A percentile compares a stretch with the other conserved stretches of the same genome.
Conservation (phyloP, 1,140 invertebrate species). For the Calycopis cecrops region DNA sequence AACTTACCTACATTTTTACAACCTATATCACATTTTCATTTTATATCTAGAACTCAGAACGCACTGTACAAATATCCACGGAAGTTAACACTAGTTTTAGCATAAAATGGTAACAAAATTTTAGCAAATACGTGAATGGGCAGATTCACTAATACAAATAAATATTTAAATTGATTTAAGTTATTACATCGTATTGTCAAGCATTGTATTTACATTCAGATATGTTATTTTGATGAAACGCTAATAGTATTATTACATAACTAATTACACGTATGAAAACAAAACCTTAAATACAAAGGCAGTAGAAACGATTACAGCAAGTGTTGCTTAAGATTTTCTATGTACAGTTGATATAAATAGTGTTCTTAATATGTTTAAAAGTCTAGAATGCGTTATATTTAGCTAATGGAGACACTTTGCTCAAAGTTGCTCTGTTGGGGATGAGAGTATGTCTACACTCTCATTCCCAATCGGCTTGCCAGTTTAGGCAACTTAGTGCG, state of each 20-base stretch:
- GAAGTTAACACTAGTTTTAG: slow-evolving; percentile 17
- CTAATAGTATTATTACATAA: slow-evolving; percentile 24
- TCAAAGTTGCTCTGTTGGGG: no score
- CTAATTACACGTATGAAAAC: slow-evolving; percentile 19
- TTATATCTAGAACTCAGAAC: slow-evolving; percentile 44
- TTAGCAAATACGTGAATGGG: not conserved
- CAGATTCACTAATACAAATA: not conserved
- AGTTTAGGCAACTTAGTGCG: not conserved
- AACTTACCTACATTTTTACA: slow-evolving; percentile 66
- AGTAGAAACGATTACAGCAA: slow-evolving; percentile 10
- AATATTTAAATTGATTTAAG: slow-evolving; percentile 33
- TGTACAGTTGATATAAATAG: not conserved
- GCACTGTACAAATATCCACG: slow-evolving; percentile 16
- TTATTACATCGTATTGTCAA: slow-evolving; percentile 71
- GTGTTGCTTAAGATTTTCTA: slow-evolving; percentile 3
- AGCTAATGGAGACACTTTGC: not conserved
- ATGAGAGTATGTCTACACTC: no score
- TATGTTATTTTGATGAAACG: slow-evolving; percentile 65
- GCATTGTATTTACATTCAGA: slow-evolving; percentile 70
- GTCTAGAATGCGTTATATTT: not conserved
- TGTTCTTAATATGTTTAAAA: not conserved
- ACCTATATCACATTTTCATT: slow-evolving; percentile 71
- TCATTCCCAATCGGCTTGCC: slow-evolving; percentile 1
- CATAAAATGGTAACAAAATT: slow-evolving; percentile 8
- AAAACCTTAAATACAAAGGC: slow-evolving; percentile 15